Percentiles rank a stretch among this genome's conserved stretches.
phyloP scores from a whole-genome alignment of 2,797 vertebrate species.

The Pipistrellus pygmaeus region DNA sequence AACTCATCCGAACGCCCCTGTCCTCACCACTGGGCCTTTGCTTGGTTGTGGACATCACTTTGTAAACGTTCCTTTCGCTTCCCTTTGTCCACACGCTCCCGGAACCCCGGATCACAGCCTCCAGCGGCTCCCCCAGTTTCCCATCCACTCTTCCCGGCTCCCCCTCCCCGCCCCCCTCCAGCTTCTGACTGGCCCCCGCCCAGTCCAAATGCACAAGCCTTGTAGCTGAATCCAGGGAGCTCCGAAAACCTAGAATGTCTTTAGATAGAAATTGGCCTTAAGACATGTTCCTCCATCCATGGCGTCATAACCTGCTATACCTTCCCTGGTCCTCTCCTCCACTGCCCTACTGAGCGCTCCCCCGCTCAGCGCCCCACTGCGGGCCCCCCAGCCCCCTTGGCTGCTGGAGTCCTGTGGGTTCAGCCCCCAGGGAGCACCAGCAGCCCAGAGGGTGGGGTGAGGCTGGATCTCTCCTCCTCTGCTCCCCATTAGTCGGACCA shows the following conservation, averaged over 20 bases:
- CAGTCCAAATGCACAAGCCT: too few species aligned
- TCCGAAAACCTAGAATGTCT: background rate
- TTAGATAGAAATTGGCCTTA: background rate
- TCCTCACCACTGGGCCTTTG: background rate
- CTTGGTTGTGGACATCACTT: background rate
- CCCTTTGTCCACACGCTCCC: fast-evolving
- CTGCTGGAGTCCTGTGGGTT: background rate
- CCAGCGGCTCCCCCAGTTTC: background rate
- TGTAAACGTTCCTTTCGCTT: background rate
- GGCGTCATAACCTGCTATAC: fast-evolving
- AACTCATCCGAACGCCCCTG: fast-evolving
- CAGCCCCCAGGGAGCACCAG: background rate
- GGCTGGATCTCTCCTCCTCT: background rate
- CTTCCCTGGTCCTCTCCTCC: too few species aligned
- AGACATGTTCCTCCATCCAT: background rate
- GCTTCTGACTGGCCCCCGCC: fast-evolving
- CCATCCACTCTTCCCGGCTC: fast-evolving
- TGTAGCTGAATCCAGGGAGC: too few species aligned
- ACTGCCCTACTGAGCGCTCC: background rate
- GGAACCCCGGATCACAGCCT: background rate
- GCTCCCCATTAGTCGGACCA: background rate
- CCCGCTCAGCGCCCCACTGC: fast-evolving
- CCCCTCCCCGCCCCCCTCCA: fast-evolving
- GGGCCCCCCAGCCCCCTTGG: background rate
- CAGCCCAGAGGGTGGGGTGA: background rate